Percentiles rank a stretch among this genome's conserved stretches.
Evolutionary conservation across 2,797 vertebrate species (phyloP).

Genomic region (Lateolabrax maculatus): DNA sequence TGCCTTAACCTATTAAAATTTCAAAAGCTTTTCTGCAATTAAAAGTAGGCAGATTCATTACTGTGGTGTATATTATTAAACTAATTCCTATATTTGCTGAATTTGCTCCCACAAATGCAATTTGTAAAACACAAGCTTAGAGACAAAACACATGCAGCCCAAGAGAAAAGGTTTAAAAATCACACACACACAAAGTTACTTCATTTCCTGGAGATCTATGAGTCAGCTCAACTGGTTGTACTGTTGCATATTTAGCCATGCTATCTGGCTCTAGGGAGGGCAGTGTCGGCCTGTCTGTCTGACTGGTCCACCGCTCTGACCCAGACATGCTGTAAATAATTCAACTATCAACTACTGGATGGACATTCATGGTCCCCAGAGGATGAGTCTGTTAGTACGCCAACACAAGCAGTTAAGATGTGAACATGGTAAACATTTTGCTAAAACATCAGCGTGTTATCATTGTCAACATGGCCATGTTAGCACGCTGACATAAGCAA

Average conservation of each 20-base stretch:
- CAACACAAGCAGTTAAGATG: not conserved
- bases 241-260: not conserved
- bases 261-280: not conserved
- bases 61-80: not conserved
- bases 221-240: not conserved
- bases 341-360: not conserved
- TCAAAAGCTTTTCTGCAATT: constrained; percentile 33
- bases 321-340: no score
- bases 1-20: constrained; percentile 20
- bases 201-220: constrained; percentile 4
- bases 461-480: not conserved
- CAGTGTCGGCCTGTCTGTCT: not conserved
- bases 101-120: not conserved
- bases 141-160: constrained; percentile 6
- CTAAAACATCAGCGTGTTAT: not conserved
- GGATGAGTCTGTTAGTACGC: no score
- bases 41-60: constrained; percentile 2
- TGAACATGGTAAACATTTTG: not conserved
- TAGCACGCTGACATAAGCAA: not conserved
- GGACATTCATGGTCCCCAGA: not conserved
- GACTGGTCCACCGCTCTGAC: not conserved
- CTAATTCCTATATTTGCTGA: not conserved
- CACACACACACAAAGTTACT: constrained; percentile 3
- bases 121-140: not conserved
- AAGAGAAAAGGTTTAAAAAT: constrained; percentile 5